These are phyloP conservation scores for Sinocyclocheilus maitianheensis DNA, from an alignment of 2,113 vertebrate species.

Conservation along the genomic window DNA sequence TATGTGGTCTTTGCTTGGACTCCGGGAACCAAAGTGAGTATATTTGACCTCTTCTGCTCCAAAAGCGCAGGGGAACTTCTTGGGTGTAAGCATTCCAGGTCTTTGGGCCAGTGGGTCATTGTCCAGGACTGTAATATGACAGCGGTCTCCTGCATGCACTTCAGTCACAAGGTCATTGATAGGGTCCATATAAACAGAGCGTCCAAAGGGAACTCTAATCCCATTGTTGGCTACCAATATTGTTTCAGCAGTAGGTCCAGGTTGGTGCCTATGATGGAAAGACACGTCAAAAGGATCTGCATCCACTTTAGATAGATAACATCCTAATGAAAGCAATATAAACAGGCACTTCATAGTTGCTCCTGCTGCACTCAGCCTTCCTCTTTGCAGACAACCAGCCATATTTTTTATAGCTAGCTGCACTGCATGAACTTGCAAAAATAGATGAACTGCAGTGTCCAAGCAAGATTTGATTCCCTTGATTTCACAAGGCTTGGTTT, in stretches of 20 bases:
- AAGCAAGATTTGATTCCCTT: not conserved
- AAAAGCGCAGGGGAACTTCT: conserved; percentile 82
- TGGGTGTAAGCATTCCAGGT: conserved; percentile 66
- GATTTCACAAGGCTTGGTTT: conserved; percentile 37
- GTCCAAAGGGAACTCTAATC: conserved; percentile 80
- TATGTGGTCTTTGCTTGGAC: too few relatives aligned
- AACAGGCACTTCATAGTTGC: conserved; percentile 64
- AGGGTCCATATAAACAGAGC: conserved; percentile 68
- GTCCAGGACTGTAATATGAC: too few relatives aligned
- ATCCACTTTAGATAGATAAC: conserved; percentile 55
- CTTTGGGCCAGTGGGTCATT: too few relatives aligned
- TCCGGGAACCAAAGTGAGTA: conserved; percentile 75
- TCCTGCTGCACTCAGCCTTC: conserved; percentile 58
- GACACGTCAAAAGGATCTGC: conserved; percentile 67
- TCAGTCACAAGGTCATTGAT: too few relatives aligned
- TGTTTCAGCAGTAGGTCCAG: conserved; percentile 72
- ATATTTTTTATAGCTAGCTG: conserved; percentile 74
- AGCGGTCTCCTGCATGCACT: too few relatives aligned
- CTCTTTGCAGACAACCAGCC: conserved; percentile 76
- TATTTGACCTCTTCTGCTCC: conserved; percentile 77
- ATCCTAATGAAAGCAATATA: conserved; percentile 59
- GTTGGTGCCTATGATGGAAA: conserved; percentile 68
- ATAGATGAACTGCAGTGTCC: conserved; percentile 23
- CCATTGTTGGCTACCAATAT: conserved; percentile 77
- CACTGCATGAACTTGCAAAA: conserved; percentile 53